Base-by-base conservation (phyloP, 2,888 invertebrate genomes). In the Phorcus lineatus region DNA sequence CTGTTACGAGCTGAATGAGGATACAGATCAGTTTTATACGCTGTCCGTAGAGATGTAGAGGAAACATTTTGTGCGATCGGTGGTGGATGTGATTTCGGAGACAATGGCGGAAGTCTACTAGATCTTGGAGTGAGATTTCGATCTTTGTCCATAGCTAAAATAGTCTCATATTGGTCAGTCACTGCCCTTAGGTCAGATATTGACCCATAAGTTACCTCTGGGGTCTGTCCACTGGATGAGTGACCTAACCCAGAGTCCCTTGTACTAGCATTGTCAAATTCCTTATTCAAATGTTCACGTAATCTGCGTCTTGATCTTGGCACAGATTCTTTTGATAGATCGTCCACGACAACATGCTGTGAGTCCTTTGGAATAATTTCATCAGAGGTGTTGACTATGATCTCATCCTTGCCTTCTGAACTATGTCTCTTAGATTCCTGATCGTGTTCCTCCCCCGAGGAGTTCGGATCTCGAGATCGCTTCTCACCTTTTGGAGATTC, bases 401-500 rank as follows among this genome's bases (percentile, higher is more conserved):
- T n/a, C 4, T 31, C 52, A 13, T 55, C 36, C 13, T n/a, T 24
- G 0, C 54, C 54, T 36, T 74, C 31, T 1, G 36, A 47, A 74
- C 19, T 36, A 74, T 22, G 36, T 74, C 74, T 47, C 74, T 74
- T 54, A 28, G 28, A 36, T 74, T 24, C 74, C 22, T 70, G 66
- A 77, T 89, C 89, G n/a, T 81, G 81, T 74, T 89, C 90, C 57
- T 90, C 90, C 1, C 88, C 87, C 16, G 90, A 90, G 13, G 88
- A 88, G 53, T 85, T 80, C 2, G 87, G 81, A 74, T 90, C 90
- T 28, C 86, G 81, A 74, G 82, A 86, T 36, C 87, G 66, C 57
- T 89, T 89, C 77, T 89, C 89, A 36, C 86, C 88, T 81, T 89
- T 90, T 31, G 82, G 66, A 55, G 76, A 78, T 16, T 53, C 70